Conservation (phyloP, 2,888 invertebrate genomes). For the Thera obeliscata region DNA sequence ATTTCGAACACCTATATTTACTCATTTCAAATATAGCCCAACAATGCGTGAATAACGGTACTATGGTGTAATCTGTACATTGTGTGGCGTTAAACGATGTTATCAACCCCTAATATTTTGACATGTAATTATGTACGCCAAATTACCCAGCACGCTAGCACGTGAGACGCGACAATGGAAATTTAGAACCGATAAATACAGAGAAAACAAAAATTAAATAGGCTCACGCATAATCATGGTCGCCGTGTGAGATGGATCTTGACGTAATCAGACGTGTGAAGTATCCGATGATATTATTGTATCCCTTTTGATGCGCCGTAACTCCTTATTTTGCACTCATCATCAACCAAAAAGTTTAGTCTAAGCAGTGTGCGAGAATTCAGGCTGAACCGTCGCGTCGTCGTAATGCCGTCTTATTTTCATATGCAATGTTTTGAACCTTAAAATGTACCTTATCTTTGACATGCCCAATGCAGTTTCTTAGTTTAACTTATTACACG, state of each 20-base stretch:
- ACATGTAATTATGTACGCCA: constrained; percentile 42
- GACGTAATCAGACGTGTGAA: too few species aligned
- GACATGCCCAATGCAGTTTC: neutral
- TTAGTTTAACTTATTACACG: neutral
- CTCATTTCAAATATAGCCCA: constrained; percentile 20
- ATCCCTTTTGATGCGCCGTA: too few species aligned
- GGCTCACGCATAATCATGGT: neutral
- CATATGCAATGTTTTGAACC: too few species aligned
- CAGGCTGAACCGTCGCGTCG: too few species aligned
- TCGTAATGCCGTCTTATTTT: too few species aligned
- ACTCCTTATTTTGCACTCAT: too few species aligned
- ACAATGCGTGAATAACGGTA: constrained; percentile 21
- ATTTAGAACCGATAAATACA: neutral
- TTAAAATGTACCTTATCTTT: too few species aligned
- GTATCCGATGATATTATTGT: too few species aligned
- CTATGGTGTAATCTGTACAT: constrained; percentile 43
- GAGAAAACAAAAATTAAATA: neutral
- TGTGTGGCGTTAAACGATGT: constrained; percentile 43
- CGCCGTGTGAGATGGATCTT: neutral
- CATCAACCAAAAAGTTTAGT: too few species aligned
- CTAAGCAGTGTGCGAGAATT: too few species aligned
- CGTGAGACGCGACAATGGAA: constrained; percentile 6
- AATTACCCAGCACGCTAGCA: constrained; percentile 39
- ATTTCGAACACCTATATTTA: constrained; percentile 17
- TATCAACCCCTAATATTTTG: constrained; percentile 44